Evolutionary conservation across 2,888 invertebrate species (phyloP).

Genomic region (Cephonodes hylas): DNA sequence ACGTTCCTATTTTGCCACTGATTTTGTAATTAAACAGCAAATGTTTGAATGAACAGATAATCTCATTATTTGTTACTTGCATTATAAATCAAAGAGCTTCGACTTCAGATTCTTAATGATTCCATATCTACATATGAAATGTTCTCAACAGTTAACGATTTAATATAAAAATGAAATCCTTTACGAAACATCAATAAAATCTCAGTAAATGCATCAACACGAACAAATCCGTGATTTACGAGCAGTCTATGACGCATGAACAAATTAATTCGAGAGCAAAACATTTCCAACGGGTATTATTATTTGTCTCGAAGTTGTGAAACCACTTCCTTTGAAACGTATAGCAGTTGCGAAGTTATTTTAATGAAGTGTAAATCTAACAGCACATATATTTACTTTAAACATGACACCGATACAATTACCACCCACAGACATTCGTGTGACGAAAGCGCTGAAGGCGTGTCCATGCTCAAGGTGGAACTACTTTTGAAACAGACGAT

Average conservation of each 20-base stretch:
- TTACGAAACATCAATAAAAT: conserved; percentile 15
- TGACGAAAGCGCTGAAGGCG: conserved; percentile 34
- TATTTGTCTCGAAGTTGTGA: conserved; percentile 4
- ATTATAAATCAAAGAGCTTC: neutral
- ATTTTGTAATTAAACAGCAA: conserved; percentile 49
- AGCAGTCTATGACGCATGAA: conserved; percentile 8
- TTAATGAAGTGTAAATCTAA: conserved; percentile 44
- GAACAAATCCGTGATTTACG: conserved; percentile 15
- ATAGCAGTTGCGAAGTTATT: conserved; percentile 24
- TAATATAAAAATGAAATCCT: neutral
- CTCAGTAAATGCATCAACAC: conserved; percentile 22
- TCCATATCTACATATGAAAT: neutral
- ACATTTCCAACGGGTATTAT: neutral
- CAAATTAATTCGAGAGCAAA: conserved; percentile 9
- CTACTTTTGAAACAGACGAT: conserved; percentile 14
- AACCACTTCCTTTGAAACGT: conserved; percentile 8
- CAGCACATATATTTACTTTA: conserved; percentile 41
- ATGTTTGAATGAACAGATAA: conserved; percentile 26
- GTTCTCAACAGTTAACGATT: neutral
- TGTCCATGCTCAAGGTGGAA: conserved; percentile 32
- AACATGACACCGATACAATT: conserved; percentile 28
- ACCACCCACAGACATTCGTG: conserved; percentile 33
- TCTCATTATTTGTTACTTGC: conserved; percentile 7
- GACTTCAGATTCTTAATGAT: neutral
- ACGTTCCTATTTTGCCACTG: conserved; percentile 44